These are phyloP conservation scores for Colossoma macropomum DNA, from an alignment of 2,113 vertebrate genomes.

Conservation along the genomic window DNA sequence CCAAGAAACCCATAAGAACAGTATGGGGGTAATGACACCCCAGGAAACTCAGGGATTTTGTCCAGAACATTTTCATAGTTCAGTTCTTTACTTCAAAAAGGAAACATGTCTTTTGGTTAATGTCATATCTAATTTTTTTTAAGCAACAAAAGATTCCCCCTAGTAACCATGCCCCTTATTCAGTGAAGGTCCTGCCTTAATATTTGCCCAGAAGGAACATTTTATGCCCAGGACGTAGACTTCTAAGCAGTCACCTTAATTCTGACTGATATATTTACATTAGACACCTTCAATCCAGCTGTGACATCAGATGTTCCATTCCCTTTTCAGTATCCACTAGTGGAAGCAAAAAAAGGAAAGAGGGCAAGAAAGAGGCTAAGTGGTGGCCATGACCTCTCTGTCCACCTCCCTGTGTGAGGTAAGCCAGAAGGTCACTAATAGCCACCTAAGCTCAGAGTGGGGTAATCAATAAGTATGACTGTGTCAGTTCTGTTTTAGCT, in stretches of 20 bases:
- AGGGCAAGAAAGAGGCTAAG: not conserved
- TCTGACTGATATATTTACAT: conserved; percentile 21
- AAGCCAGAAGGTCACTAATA: conserved; percentile 26
- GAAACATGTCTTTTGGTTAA: not conserved
- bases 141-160: not conserved
- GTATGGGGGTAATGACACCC: not conserved
- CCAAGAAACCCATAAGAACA: conserved; percentile 26
- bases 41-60: conserved; percentile 4
- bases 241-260: conserved; percentile 19
- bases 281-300: conserved; percentile 1
- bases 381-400: conserved; percentile 19
- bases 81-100: not conserved
- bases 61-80: not conserved
- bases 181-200: not conserved
- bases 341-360: conserved; percentile 9
- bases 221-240: conserved; percentile 14
- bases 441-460: conserved; percentile 20
- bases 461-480: conserved; percentile 40
- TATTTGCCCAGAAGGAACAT: not conserved
- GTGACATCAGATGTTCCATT: conserved; percentile 12
- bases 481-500: conserved; percentile 36
- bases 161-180: not conserved
- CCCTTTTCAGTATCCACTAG: not conserved
- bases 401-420: conserved; percentile 36
- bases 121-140: not conserved